phyloP scores from a whole-genome alignment of 2,888 invertebrate genomes.

The Oasisia sp. region DNA sequence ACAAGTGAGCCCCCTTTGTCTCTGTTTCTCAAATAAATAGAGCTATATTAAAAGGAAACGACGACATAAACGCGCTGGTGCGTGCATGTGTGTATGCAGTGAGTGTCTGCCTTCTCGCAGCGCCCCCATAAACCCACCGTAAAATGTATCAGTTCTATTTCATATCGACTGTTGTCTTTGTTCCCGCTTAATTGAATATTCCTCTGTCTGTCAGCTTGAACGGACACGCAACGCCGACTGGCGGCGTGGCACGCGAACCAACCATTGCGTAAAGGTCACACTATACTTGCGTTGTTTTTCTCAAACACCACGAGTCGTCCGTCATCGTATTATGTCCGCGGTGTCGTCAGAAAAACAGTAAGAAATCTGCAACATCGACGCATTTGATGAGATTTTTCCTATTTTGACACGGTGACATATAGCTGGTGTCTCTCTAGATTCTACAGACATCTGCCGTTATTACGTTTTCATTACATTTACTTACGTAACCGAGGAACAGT shows the following conservation, averaged over 20 bases:
- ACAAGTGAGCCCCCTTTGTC: not conserved
- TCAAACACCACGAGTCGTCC: not conserved
- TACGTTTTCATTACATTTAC: not conserved
- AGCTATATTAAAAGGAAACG: not conserved
- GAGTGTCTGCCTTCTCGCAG: not conserved
- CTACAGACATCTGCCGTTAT: not conserved
- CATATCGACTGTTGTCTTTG: not conserved
- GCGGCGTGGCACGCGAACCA: not conserved
- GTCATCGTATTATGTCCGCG: not conserved
- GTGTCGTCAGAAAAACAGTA: not conserved
- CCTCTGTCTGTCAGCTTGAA: not conserved
- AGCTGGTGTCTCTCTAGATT: not conserved
- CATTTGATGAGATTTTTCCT: not conserved
- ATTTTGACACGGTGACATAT: not conserved
- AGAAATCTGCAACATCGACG: not conserved
- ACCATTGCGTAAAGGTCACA: slow-evolving; percentile 1
- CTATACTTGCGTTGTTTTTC: not conserved
- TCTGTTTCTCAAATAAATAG: not conserved
- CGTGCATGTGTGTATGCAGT: not conserved
- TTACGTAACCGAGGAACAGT: not conserved
- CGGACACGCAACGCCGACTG: not conserved
- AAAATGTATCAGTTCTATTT: not conserved
- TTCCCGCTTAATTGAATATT: not conserved
- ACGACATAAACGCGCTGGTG: not conserved
- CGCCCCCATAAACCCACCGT: not conserved